These are phyloP conservation scores for Symphodus melops DNA, from an alignment of 2,113 vertebrate species.

Conservation along the genomic window DNA sequence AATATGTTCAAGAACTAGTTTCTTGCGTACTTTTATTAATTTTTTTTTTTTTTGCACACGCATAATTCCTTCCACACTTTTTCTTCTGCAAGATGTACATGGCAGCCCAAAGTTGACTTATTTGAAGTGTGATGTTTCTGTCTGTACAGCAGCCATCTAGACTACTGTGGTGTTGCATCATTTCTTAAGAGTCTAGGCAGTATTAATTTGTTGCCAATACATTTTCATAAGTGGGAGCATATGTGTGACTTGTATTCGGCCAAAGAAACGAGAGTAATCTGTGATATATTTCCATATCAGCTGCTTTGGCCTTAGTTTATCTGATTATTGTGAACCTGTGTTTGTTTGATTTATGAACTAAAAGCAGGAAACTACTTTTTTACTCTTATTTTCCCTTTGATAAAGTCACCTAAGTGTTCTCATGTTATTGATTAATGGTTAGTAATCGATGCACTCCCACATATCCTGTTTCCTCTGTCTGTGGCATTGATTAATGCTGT, in stretches of 20 bases:
- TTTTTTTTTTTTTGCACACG: background rate
- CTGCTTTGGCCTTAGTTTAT: constrained; percentile 28
- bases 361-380: constrained; percentile 16
- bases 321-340: constrained; percentile 10
- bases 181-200: constrained; percentile 3
- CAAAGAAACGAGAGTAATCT: constrained; percentile 1
- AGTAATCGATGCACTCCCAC: constrained; percentile 8
- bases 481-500: constrained; percentile 29
- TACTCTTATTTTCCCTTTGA: background rate
- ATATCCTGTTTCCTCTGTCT: constrained; percentile 45
- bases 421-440: constrained; percentile 40
- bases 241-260: background rate
- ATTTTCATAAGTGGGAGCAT: constrained; percentile 36
- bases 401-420: background rate
- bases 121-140: constrained; percentile 14
- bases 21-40: background rate
- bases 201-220: constrained; percentile 10
- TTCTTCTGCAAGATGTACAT: background rate
- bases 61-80: background rate
- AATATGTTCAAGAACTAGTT: background rate
- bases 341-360: constrained; percentile 3
- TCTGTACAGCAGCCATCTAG: background rate
- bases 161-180: constrained; percentile 1
- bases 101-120: background rate
- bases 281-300: constrained; percentile 26